Conservation (phyloP, 1,140 invertebrate species). For the Callitettix versicolor region DNA sequence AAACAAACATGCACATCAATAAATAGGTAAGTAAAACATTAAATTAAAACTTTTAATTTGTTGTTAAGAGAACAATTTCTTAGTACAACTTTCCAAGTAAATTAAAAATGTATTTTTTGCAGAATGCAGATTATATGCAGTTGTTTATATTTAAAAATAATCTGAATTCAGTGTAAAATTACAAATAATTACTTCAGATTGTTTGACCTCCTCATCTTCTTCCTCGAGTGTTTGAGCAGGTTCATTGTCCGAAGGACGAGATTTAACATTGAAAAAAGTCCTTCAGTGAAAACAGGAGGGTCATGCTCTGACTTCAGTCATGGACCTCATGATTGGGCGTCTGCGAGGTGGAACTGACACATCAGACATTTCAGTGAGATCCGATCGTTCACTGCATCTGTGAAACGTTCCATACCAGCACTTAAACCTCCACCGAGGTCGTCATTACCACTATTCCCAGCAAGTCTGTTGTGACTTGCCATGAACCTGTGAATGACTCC, state of each 20-base stretch:
- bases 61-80: too few species aligned
- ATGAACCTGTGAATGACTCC: slow-evolving; percentile 77
- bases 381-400: slow-evolving; percentile 41
- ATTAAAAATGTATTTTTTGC: too few species aligned
- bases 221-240: not conserved
- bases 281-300: slow-evolving; percentile 7
- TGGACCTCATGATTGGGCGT: slow-evolving; percentile 44
- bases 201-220: not conserved
- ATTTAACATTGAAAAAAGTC: slow-evolving; percentile 1
- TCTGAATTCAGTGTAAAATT: too few species aligned
- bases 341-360: slow-evolving; percentile 33
- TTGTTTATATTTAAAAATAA: too few species aligned
- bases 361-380: slow-evolving; percentile 38
- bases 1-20: too few species aligned
- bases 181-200: not conserved
- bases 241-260: not conserved
- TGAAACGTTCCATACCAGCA: slow-evolving; percentile 30
- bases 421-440: not conserved
- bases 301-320: slow-evolving; percentile 53
- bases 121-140: too few species aligned
- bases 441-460: slow-evolving; percentile 28
- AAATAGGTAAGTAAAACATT: too few species aligned
- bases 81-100: too few species aligned
- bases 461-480: slow-evolving; percentile 55
- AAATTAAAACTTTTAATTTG: too few species aligned